Evolutionary conservation across 37 sponge, comb jelly and placozoan species (phyloP), one percentile per base, ranked within the genome.

Genomic region (Crambe crambe): DNA sequence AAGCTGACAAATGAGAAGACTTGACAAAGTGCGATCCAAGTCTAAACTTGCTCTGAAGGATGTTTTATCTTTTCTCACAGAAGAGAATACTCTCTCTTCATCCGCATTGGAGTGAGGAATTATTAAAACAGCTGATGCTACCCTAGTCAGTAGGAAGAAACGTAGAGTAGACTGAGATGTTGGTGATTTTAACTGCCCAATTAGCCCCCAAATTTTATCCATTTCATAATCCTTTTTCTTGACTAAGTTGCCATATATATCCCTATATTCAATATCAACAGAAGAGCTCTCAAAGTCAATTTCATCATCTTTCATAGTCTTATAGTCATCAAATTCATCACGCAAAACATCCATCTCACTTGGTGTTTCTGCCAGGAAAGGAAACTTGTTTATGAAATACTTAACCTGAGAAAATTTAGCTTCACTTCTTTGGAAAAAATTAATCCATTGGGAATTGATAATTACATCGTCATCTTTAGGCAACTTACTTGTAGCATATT

Each of bases 191-290:
- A 68, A 18, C 18, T 35, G 25, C 30, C 37, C 69, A 68, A 68
- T 68, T 8, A 8, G 12, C 6, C 65, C 78, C 78, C 78, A 78
- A 4, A 78, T 38, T 12, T 18, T 65, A 42, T 78, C 78, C 78
- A 78, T 78, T 40, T 67, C 36, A 40, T 66, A 39, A 68, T 79
- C 42, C 56, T 42, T 44, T 25, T 47, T 68, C 21, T 37, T 66
- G 20, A 9, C 42, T 42, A 37, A n/a, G 62, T 56, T 37, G 3
- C 69, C 69, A 35, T 35, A 34, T 36, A 34, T 35, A 34, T 68
- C 69, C 39, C 30, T 68, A 37, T 68, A 68, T 37, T 68, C 69
- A 68, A 68, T 68, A 36, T 68, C 69, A 8, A 68, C 38, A 31
- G 69, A 68, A 68, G 37, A 68, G 9, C 31, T 68, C 39, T 68